Percentiles rank a stretch among this genome's conserved stretches.
Evolutionary conservation across 2,888 invertebrate genomes (phyloP).

Genomic region (Phymatocera aterrima): DNA sequence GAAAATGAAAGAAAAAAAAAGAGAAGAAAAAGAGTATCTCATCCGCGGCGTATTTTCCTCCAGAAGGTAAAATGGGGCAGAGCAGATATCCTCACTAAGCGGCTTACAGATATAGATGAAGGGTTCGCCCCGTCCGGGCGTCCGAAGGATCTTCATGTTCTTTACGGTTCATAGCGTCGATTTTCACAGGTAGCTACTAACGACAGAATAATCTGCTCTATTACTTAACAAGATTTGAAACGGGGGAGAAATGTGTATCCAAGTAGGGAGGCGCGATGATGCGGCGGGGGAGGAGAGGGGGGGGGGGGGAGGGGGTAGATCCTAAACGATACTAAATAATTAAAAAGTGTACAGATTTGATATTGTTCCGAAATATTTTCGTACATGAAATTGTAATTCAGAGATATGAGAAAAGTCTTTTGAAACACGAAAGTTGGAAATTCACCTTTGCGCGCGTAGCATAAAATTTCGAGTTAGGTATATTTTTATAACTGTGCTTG

Average conservation of each 20-base stretch:
- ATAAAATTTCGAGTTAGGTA: too few species aligned
- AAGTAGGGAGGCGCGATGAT: too few species aligned
- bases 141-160: slow-evolving; percentile 4
- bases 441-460: too few species aligned
- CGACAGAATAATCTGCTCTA: slow-evolving; percentile 13
- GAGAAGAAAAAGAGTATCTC: background rate
- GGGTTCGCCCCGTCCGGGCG: background rate
- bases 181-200: slow-evolving; percentile 26
- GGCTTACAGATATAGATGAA: background rate
- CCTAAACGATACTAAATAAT: too few species aligned
- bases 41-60: background rate
- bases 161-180: slow-evolving; percentile 10
- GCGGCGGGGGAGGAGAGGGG: too few species aligned
- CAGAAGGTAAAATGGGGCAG: background rate
- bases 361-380: too few species aligned
- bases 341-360: too few species aligned
- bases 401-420: too few species aligned
- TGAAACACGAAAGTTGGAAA: too few species aligned
- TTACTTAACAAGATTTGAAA: slow-evolving; percentile 12
- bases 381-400: too few species aligned
- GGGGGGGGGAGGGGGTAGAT: too few species aligned
- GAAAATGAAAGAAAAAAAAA: background rate
- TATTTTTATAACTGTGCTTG: too few species aligned
- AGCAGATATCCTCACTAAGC: slow-evolving; percentile 4
- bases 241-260: background rate